Evolutionary conservation across 1,140 invertebrate genomes (phyloP).

Genomic region (Drosophila truncata): DNA sequence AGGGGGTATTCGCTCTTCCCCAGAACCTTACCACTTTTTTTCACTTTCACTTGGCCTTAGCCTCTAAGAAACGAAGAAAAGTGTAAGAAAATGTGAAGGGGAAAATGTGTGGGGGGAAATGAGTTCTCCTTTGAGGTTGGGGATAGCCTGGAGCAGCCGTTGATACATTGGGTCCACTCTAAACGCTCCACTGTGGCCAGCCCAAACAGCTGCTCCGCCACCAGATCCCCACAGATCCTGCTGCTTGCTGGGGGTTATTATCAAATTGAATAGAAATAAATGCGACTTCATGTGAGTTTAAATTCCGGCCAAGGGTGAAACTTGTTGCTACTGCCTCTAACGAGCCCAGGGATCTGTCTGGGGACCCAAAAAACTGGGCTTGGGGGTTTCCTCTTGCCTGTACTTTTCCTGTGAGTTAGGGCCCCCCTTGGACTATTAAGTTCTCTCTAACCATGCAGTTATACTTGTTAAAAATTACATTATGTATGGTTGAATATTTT

Average conservation of each 20-base stretch:
- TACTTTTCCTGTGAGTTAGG: neutral
- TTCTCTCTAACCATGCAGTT: neutral
- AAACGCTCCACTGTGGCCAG: constrained; percentile 74
- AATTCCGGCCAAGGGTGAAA: constrained; percentile 48
- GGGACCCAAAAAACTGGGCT: neutral
- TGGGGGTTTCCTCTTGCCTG: neutral
- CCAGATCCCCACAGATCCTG: constrained; percentile 13
- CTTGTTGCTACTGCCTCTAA: constrained; percentile 27
- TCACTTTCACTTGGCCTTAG: constrained; percentile 37
- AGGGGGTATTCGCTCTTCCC: constrained; percentile 62
- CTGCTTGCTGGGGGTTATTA: constrained; percentile 69
- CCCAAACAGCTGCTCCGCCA: constrained; percentile 58
- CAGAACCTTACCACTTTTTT: constrained; percentile 25
- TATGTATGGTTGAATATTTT: neutral
- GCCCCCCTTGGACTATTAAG: constrained; percentile 2
- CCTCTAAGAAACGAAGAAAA: constrained; percentile 35
- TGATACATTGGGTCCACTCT: constrained; percentile 79
- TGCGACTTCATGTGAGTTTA: constrained; percentile 76
- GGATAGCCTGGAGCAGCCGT: constrained; percentile 54
- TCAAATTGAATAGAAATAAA: constrained; percentile 83
- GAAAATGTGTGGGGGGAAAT: constrained; percentile 71
- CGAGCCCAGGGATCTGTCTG: constrained; percentile 8
- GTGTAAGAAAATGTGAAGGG: constrained; percentile 57
- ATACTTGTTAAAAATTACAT: neutral
- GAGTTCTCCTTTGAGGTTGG: constrained; percentile 61